Conservation (phyloP, 2,888 invertebrate genomes). For the Serripes groenlandicus region DNA sequence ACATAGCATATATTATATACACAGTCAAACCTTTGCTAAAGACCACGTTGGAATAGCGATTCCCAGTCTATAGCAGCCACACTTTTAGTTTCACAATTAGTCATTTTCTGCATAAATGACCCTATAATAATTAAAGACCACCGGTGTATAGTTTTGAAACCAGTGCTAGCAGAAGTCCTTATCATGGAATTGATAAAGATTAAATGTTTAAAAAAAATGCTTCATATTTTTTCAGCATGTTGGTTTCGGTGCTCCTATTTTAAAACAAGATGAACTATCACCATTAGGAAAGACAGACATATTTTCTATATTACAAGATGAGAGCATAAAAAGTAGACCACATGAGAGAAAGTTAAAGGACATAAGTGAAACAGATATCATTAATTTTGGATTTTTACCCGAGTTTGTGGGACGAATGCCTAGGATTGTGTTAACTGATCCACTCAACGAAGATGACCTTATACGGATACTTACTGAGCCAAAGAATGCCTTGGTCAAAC, state of each 20-base stretch:
- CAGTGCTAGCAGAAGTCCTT: too few species aligned
- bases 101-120: too few species aligned
- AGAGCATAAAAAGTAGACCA: neutral
- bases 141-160: too few species aligned
- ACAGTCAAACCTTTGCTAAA: too few species aligned
- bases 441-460: conserved; percentile 64
- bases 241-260: conserved; percentile 50
- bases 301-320: neutral
- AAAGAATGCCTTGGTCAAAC: conserved; percentile 72
- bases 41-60: too few species aligned
- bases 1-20: too few species aligned
- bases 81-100: too few species aligned
- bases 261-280: neutral
- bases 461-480: conserved; percentile 74
- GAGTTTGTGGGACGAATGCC: conserved; percentile 76
- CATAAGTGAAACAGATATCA: conserved; percentile 57
- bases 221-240: conserved; percentile 21
- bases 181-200: too few species aligned
- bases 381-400: conserved; percentile 73
- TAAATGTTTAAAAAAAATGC: too few species aligned
- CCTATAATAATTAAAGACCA: too few species aligned
- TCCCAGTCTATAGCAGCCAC: too few species aligned
- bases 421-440: conserved; percentile 67
- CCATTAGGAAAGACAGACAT: neutral
- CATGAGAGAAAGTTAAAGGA: conserved; percentile 7